Conservation (phyloP, 1,140 invertebrate genomes). For the Heliothis subflexa region DNA sequence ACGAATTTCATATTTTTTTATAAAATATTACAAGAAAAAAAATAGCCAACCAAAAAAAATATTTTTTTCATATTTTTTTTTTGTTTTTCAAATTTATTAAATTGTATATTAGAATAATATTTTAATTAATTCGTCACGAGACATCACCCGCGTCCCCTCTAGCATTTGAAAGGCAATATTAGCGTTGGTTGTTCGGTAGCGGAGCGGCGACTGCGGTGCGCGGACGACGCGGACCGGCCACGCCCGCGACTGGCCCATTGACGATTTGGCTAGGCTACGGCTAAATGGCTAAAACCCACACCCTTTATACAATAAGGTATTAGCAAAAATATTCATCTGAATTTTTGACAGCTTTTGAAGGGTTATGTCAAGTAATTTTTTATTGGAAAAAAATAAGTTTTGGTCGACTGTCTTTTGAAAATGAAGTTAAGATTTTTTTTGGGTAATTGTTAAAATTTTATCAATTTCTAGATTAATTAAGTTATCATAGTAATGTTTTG, state of each 20-base stretch:
- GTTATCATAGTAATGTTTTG: no score
- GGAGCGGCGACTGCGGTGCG: conserved; percentile 43
- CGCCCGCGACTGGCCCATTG: conserved; percentile 49
- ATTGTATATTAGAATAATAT: conserved; percentile 24
- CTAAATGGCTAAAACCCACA: background rate
- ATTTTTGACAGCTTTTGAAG: background rate
- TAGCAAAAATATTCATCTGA: background rate
- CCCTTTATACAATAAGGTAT: no score
- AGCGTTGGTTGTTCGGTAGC: conserved; percentile 52
- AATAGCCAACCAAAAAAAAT: background rate
- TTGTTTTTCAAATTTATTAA: background rate
- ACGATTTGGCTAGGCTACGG: conserved; percentile 37
- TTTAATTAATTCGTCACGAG: conserved; percentile 17
- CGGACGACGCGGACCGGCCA: conserved; percentile 35
- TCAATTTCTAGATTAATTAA: no score
- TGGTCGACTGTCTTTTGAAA: no score
- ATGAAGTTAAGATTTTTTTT: no score
- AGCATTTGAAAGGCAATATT: conserved; percentile 17
- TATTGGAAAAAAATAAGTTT: no score
- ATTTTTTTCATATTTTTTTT: background rate
- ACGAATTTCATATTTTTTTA: conserved; percentile 10
- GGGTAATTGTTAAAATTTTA: no score
- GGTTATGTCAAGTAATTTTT: no score
- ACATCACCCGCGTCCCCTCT: conserved; percentile 13
- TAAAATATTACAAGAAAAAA: background rate